Conservation (phyloP, 2,113 vertebrate species). For the Copsychus sechellarum region DNA sequence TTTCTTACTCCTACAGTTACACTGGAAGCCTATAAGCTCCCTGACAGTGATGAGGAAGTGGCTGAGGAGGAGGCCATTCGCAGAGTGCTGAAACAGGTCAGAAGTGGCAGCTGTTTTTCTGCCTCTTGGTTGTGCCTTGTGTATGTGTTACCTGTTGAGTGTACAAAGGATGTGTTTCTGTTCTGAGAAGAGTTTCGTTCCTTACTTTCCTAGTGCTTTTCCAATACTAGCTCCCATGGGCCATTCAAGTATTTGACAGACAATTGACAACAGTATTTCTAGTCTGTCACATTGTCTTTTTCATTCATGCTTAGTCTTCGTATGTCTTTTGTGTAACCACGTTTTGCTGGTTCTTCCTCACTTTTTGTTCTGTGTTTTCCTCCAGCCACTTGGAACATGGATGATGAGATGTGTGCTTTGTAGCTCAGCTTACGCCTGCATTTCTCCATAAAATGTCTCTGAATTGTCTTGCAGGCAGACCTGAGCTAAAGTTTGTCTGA, state of each 20-base stretch:
- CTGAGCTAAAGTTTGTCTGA: neutral
- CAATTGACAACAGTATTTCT: neutral
- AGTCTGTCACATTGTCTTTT: neutral
- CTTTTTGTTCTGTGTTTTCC: neutral
- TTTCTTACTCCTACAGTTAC: conserved; percentile 78
- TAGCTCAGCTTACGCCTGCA: neutral
- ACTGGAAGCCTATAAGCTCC: conserved; percentile 77
- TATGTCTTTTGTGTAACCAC: neutral
- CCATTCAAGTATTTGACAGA: neutral
- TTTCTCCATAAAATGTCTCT: neutral
- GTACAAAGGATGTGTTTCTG: neutral
- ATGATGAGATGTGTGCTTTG: neutral
- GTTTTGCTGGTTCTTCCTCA: neutral
- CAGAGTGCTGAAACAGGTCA: conserved; percentile 88
- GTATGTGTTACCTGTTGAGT: neutral
- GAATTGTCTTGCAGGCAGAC: neutral
- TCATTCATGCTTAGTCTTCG: neutral
- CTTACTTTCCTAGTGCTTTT: neutral
- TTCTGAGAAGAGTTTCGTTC: neutral
- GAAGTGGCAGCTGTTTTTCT: conserved; percentile 5
- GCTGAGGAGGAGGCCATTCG: conserved; percentile 84
- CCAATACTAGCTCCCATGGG: neutral
- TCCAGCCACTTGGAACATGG: neutral
- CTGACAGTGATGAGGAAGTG: conserved; percentile 93
- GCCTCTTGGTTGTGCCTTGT: neutral